Evolutionary conservation across 2,797 vertebrate species (phyloP).

Genomic region (Gallirallus australis): DNA sequence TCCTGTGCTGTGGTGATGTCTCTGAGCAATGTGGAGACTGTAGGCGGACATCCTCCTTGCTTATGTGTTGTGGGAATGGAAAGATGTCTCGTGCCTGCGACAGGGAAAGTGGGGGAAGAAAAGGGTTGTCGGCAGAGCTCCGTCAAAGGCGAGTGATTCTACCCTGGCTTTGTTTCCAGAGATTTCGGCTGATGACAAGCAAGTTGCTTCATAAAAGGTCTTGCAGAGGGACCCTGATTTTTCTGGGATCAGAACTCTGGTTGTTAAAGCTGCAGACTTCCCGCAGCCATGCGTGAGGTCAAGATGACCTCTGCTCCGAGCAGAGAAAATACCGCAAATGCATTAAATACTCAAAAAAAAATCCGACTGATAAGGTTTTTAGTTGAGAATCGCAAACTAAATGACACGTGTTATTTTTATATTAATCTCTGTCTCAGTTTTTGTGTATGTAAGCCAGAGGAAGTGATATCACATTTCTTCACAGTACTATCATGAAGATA

Average conservation of each 20-base stretch:
- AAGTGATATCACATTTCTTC: not conserved
- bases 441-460: not conserved
- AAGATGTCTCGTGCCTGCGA: not conserved
- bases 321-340: not conserved
- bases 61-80: not conserved
- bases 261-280: not conserved
- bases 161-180: not conserved
- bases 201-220: not conserved
- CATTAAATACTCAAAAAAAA: not conserved
- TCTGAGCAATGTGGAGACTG: not conserved
- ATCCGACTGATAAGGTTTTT: not conserved
- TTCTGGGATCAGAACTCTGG: not conserved
- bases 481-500: not conserved
- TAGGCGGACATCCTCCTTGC: not conserved
- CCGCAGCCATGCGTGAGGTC: not conserved
- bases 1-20: not conserved
- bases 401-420: not conserved
- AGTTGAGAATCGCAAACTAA: not conserved
- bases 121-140: not conserved
- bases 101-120: not conserved
- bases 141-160: not conserved
- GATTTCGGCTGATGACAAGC: not conserved
- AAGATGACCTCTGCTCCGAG: not conserved
- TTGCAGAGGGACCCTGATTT: not conserved
- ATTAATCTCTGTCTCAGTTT: not conserved